A percentile compares a stretch with the other conserved stretches of the same genome.
phyloP scores from a whole-genome alignment of 2,113 vertebrate genomes.

The Malurus melanocephalus region DNA sequence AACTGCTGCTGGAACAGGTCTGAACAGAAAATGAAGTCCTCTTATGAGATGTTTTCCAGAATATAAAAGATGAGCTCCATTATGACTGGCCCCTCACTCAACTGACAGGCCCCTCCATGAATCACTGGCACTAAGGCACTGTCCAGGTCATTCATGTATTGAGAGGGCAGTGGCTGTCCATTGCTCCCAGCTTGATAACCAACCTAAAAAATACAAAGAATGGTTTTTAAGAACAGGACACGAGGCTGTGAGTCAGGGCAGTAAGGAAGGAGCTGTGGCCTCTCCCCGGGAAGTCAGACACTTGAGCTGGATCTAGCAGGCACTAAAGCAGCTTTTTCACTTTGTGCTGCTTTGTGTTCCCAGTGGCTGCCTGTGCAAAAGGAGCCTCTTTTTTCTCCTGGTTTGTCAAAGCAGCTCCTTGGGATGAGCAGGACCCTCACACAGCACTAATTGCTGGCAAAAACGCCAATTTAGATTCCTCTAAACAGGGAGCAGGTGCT shows the following conservation, averaged over 20 bases:
- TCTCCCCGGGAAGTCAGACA: accelerated
- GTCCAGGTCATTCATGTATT: slow-evolving; percentile 93
- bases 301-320: accelerated
- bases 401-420: background rate
- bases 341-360: background rate
- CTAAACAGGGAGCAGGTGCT: background rate
- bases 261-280: background rate
- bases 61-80: slow-evolving; percentile 98
- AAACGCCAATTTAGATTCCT: background rate
- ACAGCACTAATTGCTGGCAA: background rate
- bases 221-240: background rate
- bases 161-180: slow-evolving; percentile 87
- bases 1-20: slow-evolving; percentile 76
- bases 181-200: slow-evolving; percentile 95
- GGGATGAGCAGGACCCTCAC: background rate
- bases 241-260: background rate
- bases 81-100: slow-evolving; percentile 84
- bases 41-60: slow-evolving; percentile 92
- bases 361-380: background rate
- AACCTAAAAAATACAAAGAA: slow-evolving; percentile 74
- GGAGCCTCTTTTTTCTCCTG: background rate
- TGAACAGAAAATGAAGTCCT: slow-evolving; percentile 71
- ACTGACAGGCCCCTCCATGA: slow-evolving; percentile 89
- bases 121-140: slow-evolving; percentile 91
- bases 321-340: background rate